These are phyloP conservation scores for Octodon degus DNA, from an alignment of 2,113 vertebrate species.

Conservation along the genomic window DNA sequence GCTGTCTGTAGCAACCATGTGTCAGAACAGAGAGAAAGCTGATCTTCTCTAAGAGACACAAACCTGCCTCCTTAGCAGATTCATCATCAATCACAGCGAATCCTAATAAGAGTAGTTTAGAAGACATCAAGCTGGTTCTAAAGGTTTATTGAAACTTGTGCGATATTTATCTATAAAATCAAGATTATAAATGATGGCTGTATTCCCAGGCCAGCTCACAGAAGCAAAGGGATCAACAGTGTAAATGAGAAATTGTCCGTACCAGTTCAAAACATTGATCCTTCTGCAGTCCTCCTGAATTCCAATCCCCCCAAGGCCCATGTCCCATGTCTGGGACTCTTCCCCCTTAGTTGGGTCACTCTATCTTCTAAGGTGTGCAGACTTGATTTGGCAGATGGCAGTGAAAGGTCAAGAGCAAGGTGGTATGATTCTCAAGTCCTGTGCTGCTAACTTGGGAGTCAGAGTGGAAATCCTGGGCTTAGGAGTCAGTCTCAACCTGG, in stretches of 20 bases:
- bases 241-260: neutral
- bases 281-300: neutral
- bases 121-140: neutral
- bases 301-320: neutral
- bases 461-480: neutral
- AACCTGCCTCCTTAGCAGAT: neutral
- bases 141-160: neutral
- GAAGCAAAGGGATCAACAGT: neutral
- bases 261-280: neutral
- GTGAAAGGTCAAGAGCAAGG: neutral
- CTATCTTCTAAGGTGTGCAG: neutral
- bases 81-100: neutral
- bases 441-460: neutral
- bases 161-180: neutral
- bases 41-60: accelerated
- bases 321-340: neutral
- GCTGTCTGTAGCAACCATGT: too few species aligned
- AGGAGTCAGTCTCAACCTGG: neutral
- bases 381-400: neutral
- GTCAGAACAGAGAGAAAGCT: neutral
- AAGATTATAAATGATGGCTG: conserved; percentile 17
- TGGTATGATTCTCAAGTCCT: neutral
- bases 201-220: neutral
- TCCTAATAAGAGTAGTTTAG: neutral
- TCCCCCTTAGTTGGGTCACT: neutral